Base-by-base conservation (phyloP, 1,140 invertebrate genomes). In the Rhopalosiphum padi region DNA sequence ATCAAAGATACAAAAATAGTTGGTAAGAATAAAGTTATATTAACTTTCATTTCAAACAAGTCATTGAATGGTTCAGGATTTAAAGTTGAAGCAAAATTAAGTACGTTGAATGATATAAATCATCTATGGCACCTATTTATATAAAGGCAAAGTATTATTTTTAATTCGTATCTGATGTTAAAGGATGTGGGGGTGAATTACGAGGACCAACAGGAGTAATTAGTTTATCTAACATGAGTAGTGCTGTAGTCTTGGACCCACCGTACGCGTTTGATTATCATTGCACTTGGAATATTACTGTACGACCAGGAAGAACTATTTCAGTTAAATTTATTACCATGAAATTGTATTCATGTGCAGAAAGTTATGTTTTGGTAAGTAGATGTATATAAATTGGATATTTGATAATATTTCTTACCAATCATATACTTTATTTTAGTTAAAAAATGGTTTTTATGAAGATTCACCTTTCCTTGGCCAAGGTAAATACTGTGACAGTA, bases 401-500 rank as follows among this genome's bases (percentile, higher is more conserved):
- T 30, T 30, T 7, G 11, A 30, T 68, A n/a, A 68, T 68, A 15
- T 15, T 68, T 68, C 30, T 15, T n/a, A n/a, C 8, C 46, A n/a
- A 68, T 25, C 3, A n/a, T n/a, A 53, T 93, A 94, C 25, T 51
- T 94, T 94, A 94, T 95, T 95, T 30, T 94, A 97, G 96, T 94
- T 98, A 43, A 96, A 96, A 95, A 98, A 99, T 96, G 98, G 98
- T 15, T 96, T 95, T 90, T 96, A 96, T 43, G 93, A 95, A 1
- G 96, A 96, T 68, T 98, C 98, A 0, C 98, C 98, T 9, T 95
- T 97, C 48, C 95, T 99, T 46, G 97, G 97, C 0, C 94, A 95
- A 43, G 97, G 97, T 86, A 97, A 97, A 95, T 98, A 97, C 95
- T 98, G 98, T 95, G 96, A 97, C 1, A 95, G 94, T 82, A 94